Percentiles rank a stretch among this genome's conserved stretches.
Conservation (phyloP, 2,113 vertebrate genomes). For the Aspidoscelis tigris region DNA sequence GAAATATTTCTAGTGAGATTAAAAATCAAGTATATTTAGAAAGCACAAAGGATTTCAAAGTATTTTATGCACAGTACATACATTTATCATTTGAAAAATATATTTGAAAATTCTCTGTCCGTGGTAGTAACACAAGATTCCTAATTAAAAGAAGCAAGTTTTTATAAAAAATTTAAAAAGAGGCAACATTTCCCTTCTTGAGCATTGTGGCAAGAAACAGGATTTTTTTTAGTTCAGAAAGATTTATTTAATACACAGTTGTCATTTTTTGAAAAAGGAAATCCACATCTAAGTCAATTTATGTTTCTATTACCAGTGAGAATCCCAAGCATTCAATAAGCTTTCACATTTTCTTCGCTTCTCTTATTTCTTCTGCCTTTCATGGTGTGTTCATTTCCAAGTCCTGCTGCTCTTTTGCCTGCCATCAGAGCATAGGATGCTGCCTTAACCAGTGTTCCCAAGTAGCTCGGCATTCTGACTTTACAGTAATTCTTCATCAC, state of each 20-base stretch:
- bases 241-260: background rate
- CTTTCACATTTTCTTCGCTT: background rate
- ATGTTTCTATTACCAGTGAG: background rate
- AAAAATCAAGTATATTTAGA: constrained; percentile 2
- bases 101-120: background rate
- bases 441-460: background rate
- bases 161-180: background rate
- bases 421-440: background rate
- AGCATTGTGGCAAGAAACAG: background rate
- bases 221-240: background rate
- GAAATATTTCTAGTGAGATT: background rate
- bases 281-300: background rate
- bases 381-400: background rate
- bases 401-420: background rate
- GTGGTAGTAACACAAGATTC: background rate
- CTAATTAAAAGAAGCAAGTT: constrained; percentile 9
- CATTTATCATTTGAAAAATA: background rate
- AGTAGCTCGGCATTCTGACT: background rate
- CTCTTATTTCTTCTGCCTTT: background rate
- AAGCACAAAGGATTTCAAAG: background rate
- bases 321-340: background rate
- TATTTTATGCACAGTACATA: background rate
- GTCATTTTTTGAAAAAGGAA: background rate
- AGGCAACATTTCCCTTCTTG: background rate
- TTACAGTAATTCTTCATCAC: no score